phyloP scores from a whole-genome alignment of 2,797 vertebrate species.

The Microctenopoma steveboyesi region DNA sequence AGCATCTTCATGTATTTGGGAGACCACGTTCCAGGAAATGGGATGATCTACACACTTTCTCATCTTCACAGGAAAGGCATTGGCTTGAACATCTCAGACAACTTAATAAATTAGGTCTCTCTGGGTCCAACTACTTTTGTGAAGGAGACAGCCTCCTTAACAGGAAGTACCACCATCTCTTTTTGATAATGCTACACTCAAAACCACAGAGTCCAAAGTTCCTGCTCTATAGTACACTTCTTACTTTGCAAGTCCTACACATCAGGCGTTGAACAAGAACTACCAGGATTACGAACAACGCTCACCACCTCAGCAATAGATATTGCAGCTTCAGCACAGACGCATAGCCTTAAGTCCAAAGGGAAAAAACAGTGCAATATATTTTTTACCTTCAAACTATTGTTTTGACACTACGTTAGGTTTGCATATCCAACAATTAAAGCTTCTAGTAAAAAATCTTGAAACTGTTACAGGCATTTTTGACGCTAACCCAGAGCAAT shows the following conservation, averaged over 20 bases:
- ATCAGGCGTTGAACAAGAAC: constrained; percentile 9
- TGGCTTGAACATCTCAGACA: neutral
- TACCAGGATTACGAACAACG: constrained; percentile 38
- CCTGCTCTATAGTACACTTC: constrained; percentile 9
- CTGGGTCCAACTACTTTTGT: neutral
- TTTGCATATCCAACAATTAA: neutral
- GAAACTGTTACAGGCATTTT: neutral
- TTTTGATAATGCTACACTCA: constrained; percentile 5
- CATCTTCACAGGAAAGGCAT: neutral
- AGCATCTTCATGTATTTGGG: neutral
- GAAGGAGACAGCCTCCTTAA: constrained; percentile 8
- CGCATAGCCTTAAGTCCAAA: constrained; percentile 18
- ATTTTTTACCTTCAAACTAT: neutral
- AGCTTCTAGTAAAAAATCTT: neutral
- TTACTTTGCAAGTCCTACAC: constrained; percentile 1
- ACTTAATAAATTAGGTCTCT: neutral
- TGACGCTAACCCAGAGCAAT: neutral
- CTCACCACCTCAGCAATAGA: constrained; percentile 24
- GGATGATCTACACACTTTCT: neutral
- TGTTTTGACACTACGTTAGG: neutral
- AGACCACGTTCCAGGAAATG: neutral
- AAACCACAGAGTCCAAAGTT: constrained; percentile 1
- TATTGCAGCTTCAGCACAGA: constrained; percentile 28
- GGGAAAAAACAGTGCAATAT: constrained; percentile 8
- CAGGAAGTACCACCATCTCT: neutral